Conservation (phyloP, 2,888 invertebrate species). For the Sthenelais limicola region DNA sequence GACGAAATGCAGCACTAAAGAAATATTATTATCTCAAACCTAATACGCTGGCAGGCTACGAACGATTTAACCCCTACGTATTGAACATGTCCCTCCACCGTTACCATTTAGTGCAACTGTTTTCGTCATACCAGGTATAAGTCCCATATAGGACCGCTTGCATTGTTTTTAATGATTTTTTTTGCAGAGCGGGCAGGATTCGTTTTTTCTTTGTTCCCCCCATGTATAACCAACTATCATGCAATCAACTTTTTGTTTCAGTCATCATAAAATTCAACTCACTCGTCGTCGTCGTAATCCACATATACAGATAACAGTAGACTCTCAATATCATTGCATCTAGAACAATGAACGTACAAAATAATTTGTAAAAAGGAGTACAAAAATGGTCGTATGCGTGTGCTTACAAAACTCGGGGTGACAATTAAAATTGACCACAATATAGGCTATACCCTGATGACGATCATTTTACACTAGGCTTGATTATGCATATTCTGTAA, state of each 20-base stretch:
- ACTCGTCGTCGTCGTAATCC: slow-evolving; percentile 19
- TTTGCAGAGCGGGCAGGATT: no score
- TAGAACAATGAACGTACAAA: slow-evolving; percentile 31
- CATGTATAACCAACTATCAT: slow-evolving; percentile 18
- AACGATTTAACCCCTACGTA: slow-evolving; percentile 21
- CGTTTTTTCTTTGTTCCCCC: slow-evolving; percentile 15
- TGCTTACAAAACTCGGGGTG: slow-evolving; percentile 25
- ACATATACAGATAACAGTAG: slow-evolving; percentile 34
- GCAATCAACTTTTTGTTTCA: slow-evolving; percentile 27
- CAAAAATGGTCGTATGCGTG: slow-evolving; percentile 33
- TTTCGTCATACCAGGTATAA: neutral
- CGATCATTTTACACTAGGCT: slow-evolving; percentile 13
- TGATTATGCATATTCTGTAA: slow-evolving; percentile 34
- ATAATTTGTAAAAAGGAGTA: slow-evolving; percentile 39
- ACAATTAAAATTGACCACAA: slow-evolving; percentile 19
- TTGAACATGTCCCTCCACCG: slow-evolving; percentile 37
- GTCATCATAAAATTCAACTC: slow-evolving; percentile 8
- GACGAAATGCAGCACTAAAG: slow-evolving; percentile 33
- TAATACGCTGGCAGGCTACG: slow-evolving; percentile 13
- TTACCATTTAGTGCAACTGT: neutral
- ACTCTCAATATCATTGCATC: no score
- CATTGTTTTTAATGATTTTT: neutral
- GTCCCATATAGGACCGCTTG: neutral
- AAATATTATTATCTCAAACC: slow-evolving; percentile 7
- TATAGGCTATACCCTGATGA: neutral